Evolutionary conservation across 2,888 invertebrate genomes (phyloP).

Genomic region (Stenolophus ochropezus): DNA sequence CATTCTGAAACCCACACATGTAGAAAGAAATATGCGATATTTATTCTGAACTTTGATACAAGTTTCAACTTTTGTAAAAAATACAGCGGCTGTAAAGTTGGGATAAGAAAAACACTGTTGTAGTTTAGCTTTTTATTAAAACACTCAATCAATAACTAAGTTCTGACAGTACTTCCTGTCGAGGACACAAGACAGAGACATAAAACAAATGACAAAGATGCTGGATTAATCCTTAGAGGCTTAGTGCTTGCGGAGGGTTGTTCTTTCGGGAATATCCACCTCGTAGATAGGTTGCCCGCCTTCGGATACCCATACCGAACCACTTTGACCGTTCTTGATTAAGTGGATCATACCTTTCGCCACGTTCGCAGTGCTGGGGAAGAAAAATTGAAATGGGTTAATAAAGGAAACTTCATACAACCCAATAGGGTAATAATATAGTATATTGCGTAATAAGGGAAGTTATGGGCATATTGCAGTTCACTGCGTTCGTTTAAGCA

Average conservation of each 20-base stretch:
- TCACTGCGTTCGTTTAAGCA: no score
- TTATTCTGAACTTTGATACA: no score
- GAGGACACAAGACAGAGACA: background rate
- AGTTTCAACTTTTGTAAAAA: no score
- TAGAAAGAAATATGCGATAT: no score
- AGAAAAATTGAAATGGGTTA: no score
- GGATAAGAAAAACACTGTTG: no score
- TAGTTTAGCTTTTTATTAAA: conserved; percentile 5
- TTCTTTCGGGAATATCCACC: conserved; percentile 68
- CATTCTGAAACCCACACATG: no score
- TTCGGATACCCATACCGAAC: conserved; percentile 73
- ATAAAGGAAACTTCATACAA: no score
- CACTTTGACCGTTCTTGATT: conserved; percentile 70
- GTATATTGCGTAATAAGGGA: no score
- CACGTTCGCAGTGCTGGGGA: conserved; percentile 66
- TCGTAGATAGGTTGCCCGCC: conserved; percentile 70
- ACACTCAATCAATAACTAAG: conserved; percentile 4
- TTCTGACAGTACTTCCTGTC: conserved; percentile 3
- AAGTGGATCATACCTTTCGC: conserved; percentile 65
- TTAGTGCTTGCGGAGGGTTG: conserved; percentile 47
- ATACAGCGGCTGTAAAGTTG: no score
- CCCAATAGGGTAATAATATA: no score
- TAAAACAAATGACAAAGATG: background rate
- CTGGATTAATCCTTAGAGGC: background rate
- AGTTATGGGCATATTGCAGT: no score